Evolutionary conservation across 2,113 vertebrate species (phyloP), one percentile per base, ranked within the genome.

Genomic region (Pelecanoides urinatrix): DNA sequence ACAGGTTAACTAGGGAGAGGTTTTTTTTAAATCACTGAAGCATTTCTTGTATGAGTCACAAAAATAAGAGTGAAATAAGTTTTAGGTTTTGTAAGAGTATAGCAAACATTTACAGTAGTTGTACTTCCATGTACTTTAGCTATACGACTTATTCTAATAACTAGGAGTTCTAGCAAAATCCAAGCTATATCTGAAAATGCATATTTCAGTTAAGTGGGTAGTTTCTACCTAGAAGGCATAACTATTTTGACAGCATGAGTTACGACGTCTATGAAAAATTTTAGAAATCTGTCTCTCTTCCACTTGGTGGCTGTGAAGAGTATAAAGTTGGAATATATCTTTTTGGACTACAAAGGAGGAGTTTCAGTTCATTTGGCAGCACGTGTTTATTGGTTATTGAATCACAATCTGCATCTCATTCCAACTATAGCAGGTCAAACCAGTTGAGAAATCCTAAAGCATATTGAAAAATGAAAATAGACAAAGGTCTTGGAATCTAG

Each of bases 21-120:
- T 80, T 86, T 86, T 72, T 86, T 94, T 77, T 36, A 91, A 88
- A 88, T 94, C n/a, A 15, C 62, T 77, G 76, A 73, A 88, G n/a
- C 20, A 16, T 10, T 70, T 63, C 55, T 94, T 80, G 55, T 70
- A 22, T 92, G 76, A 83, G 59, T 88, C 62, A 80, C 34, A 74
- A 58, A 94, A 86, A 63, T 40, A 59, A 76, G 15, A 77, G 26
- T 44, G 18, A 77, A 72, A 34, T 17, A 67, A 77, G 18, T 68
- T 87, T 84, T 74, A 68, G 8, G 30, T 72, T 82, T 82, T 65
- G 6, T 58, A 76, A 66, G 49, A 44, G 20, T 40, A 26, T 34
- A 62, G 67, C 45, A 94, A 73, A 32, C 79, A 77, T 32, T 93
- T 90, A 14, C 27, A 56, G 30, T 76, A 82, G 27, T 90, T 76